These are phyloP conservation scores for Ptychoptera contaminata DNA, from an alignment of 2,888 invertebrate species.

Conservation along the genomic window DNA sequence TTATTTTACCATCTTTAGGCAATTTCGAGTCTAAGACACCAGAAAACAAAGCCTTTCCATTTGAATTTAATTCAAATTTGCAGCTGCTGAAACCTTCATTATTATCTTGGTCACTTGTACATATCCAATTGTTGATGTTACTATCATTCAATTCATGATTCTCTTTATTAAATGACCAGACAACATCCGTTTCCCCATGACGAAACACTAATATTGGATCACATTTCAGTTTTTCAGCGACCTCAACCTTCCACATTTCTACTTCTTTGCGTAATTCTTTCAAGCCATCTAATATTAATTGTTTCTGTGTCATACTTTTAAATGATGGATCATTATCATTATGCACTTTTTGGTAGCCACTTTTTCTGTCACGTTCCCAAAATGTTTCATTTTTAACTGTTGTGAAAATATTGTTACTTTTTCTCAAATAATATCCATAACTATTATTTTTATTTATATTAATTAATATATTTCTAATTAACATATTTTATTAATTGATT, in stretches of 20 bases:
- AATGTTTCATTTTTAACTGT: constrained; percentile 21
- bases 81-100: constrained; percentile 62
- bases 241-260: constrained; percentile 47
- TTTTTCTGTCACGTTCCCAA: constrained; percentile 29
- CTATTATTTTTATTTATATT: too few species aligned
- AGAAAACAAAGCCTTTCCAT: constrained; percentile 55
- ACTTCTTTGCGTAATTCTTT: constrained; percentile 51
- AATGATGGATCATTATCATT: constrained; percentile 13
- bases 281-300: constrained; percentile 45
- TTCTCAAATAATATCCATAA: too few species aligned
- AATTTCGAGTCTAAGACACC: constrained; percentile 52
- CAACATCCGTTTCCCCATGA: constrained; percentile 30
- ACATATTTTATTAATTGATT: too few species aligned
- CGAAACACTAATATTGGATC: constrained; percentile 41
- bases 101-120: constrained; percentile 66
- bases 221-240: constrained; percentile 42
- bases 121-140: constrained; percentile 51
- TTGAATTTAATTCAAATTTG: constrained; percentile 44
- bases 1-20: constrained; percentile 66
- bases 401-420: constrained; percentile 15
- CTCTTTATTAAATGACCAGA: constrained; percentile 34
- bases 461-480: too few species aligned
- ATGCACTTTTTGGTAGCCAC: constrained; percentile 22
- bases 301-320: constrained; percentile 25
- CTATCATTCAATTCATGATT: constrained; percentile 46